Conservation (phyloP, 2,888 invertebrate genomes). For the Acanthacorydalis orientalis region DNA sequence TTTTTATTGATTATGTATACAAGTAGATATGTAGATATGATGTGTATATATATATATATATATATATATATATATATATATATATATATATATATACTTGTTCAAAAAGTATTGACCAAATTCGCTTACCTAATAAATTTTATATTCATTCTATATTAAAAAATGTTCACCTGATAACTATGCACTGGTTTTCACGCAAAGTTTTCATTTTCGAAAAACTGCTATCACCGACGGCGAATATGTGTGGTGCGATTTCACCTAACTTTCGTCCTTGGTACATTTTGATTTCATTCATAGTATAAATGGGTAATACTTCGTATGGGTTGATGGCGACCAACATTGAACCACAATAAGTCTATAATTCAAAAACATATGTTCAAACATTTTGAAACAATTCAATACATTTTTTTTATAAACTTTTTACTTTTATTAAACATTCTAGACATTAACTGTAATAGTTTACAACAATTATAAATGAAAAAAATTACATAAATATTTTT, state of each 20-base stretch:
- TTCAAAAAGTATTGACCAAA: too few relatives aligned
- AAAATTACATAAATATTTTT: constrained; percentile 79
- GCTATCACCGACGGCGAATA: constrained; percentile 89
- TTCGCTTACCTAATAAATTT: too few relatives aligned
- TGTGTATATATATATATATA: too few relatives aligned
- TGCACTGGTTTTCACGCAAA: constrained; percentile 67
- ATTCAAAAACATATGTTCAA: constrained; percentile 12
- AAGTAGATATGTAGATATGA: too few relatives aligned
- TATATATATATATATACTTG: too few relatives aligned
- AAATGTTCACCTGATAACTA: constrained; percentile 66
- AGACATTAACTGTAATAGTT: background rate
- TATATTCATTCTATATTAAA: constrained; percentile 6
- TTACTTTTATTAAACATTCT: background rate
- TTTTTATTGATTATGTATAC: too few relatives aligned
- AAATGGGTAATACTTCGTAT: constrained; percentile 87
- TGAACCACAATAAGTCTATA: constrained; percentile 84
- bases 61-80: too few relatives aligned
- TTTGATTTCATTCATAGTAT: constrained; percentile 74
- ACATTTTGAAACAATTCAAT: background rate
- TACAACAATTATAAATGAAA: background rate
- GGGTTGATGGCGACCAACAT: constrained; percentile 94
- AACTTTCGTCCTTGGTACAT: constrained; percentile 67
- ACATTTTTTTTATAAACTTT: background rate
- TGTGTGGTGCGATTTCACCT: constrained; percentile 82
- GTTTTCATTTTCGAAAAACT: constrained; percentile 70